Evolutionary conservation across 2,888 invertebrate genomes (phyloP).

Genomic region (Pegoplata infirma): DNA sequence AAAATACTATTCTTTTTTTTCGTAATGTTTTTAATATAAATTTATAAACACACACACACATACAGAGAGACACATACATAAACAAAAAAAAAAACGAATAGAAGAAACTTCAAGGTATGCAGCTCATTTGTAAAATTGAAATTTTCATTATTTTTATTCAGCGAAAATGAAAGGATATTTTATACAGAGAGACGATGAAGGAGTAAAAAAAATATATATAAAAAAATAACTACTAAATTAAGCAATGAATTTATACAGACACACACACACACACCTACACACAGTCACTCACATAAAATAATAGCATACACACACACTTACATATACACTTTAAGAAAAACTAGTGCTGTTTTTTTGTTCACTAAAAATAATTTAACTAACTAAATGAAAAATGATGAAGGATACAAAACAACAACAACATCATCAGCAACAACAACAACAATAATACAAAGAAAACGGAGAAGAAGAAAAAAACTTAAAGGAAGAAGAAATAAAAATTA

Average conservation of each 20-base stretch:
- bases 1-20: constrained; percentile 22
- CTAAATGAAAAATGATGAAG: constrained; percentile 59
- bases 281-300: neutral
- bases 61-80: neutral
- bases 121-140: constrained; percentile 58
- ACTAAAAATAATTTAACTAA: constrained; percentile 53
- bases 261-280: constrained; percentile 7
- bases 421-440: too few species aligned
- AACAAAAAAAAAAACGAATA: constrained; percentile 18
- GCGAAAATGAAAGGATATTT: constrained; percentile 52
- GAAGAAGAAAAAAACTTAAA: constrained; percentile 25
- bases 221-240: constrained; percentile 51
- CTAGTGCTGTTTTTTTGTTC: constrained; percentile 59
- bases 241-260: constrained; percentile 55
- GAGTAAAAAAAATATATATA: constrained; percentile 27
- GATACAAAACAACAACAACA: constrained; percentile 26
- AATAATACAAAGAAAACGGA: too few species aligned
- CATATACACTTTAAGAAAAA: constrained; percentile 21
- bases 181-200: constrained; percentile 46
- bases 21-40: neutral
- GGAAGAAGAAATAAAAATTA: constrained; percentile 36
- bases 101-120: constrained; percentile 54
- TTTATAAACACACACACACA: constrained; percentile 1
- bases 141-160: constrained; percentile 47
- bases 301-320: neutral